Evolutionary conservation across 2,797 vertebrate genomes (phyloP).

Genomic region (Furcifer pardalis): DNA sequence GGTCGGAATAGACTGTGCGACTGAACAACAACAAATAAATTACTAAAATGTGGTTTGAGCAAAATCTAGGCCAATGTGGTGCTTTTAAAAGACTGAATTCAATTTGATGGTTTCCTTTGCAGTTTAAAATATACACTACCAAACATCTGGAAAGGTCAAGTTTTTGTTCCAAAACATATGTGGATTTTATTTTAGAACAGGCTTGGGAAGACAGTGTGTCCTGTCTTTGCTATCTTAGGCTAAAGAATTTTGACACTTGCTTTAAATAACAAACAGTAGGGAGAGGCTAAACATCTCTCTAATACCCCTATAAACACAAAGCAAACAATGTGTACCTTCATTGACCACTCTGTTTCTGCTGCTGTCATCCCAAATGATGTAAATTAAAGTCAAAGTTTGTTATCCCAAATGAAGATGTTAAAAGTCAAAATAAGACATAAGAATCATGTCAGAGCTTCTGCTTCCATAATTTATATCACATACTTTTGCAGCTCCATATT

Average conservation of each 20-base stretch:
- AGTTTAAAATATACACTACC: not conserved
- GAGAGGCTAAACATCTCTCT: not conserved
- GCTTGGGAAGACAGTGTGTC: conserved; percentile 3
- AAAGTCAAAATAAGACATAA: not conserved
- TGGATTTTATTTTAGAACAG: conserved; percentile 18
- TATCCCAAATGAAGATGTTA: not conserved
- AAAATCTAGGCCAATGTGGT: not conserved
- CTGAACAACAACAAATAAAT: too few relatives aligned
- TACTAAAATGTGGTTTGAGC: not conserved
- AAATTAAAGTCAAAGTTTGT: not conserved
- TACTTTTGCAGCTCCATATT: not conserved
- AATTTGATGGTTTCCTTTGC: conserved; percentile 13
- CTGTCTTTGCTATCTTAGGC: conserved; percentile 1
- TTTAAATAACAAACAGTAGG: conserved; percentile 17
- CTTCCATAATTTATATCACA: not conserved
- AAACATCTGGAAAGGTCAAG: conserved; percentile 4
- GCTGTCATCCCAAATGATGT: not conserved
- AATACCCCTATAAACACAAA: not conserved
- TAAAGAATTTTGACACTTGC: not conserved
- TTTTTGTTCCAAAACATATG: conserved; percentile 17
- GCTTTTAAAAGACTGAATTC: not conserved
- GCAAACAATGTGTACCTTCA: not conserved
- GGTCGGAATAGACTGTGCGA: too few relatives aligned
- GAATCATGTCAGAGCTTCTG: not conserved
- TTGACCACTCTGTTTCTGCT: not conserved